Evolutionary conservation across 2,113 vertebrate genomes (phyloP).

Genomic region (Lamprologus sp.): DNA sequence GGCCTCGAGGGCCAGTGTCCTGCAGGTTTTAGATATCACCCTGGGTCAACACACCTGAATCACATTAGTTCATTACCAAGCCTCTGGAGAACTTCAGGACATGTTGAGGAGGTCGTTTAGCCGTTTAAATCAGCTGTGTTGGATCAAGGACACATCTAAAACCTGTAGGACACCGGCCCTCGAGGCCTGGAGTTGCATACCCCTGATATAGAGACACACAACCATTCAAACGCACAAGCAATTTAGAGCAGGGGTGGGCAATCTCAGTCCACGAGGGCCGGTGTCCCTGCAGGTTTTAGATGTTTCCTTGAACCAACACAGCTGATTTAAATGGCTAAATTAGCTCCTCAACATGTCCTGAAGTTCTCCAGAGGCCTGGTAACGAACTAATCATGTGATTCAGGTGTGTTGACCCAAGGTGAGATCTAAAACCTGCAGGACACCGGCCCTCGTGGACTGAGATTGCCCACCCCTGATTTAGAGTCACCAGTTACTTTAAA

Average conservation of each 20-base stretch:
- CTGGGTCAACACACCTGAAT: neutral
- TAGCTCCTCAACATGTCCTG: too few species aligned
- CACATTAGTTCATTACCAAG: neutral
- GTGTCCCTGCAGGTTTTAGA: too few species aligned
- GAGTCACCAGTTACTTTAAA: neutral
- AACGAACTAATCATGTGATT: too few species aligned
- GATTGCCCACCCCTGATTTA: neutral
- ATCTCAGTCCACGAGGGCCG: too few species aligned
- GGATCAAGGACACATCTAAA: neutral
- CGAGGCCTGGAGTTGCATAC: neutral
- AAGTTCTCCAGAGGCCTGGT: too few species aligned
- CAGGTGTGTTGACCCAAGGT: too few species aligned
- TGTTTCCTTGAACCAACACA: too few species aligned
- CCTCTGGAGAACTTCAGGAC: neutral
- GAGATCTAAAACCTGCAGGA: too few species aligned
- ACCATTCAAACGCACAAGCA: fast-evolving
- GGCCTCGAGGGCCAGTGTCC: fast-evolving
- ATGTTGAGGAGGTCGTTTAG: neutral
- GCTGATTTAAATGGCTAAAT: too few species aligned
- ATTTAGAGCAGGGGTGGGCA: neutral
- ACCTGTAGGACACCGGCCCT: neutral
- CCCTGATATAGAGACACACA: neutral
- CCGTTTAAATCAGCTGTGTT: neutral
- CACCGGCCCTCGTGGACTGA: too few species aligned
- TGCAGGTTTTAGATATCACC: neutral